Evolutionary conservation across 2,113 vertebrate species (phyloP).

Genomic region (Scalopus aquaticus): DNA sequence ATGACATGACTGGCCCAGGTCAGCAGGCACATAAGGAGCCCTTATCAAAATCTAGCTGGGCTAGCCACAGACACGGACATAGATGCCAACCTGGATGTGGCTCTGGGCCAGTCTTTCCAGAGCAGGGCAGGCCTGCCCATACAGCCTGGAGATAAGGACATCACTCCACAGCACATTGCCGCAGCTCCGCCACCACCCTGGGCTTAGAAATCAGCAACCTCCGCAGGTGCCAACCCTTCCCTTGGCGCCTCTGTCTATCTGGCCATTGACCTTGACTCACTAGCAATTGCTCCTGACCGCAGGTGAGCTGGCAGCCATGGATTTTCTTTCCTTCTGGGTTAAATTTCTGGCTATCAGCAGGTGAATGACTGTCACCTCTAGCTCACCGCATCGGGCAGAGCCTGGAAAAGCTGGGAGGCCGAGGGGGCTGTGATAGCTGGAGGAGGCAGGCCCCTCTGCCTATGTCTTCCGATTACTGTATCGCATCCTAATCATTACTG

Average conservation of each 20-base stretch:
- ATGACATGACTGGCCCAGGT: background rate
- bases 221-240: constrained; percentile 82
- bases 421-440: background rate
- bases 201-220: constrained; percentile 70
- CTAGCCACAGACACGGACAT: background rate
- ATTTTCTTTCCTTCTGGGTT: constrained; percentile 89
- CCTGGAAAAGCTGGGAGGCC: constrained; percentile 3
- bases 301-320: constrained; percentile 83
- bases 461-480: constrained; percentile 31
- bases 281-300: constrained; percentile 85
- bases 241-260: constrained; percentile 76
- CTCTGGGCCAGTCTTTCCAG: background rate
- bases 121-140: background rate
- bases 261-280: constrained; percentile 81
- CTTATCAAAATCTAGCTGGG: background rate
- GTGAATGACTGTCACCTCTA: constrained; percentile 74
- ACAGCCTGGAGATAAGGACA: background rate
- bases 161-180: background rate
- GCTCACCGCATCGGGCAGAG: background rate
- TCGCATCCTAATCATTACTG: constrained; percentile 61
- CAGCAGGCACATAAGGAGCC: background rate
- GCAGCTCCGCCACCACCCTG: background rate
- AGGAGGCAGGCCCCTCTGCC: background rate
- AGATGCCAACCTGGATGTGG: background rate
- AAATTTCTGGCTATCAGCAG: constrained; percentile 73